Evolutionary conservation across 2,113 vertebrate genomes (phyloP).

Genomic region (Burhinus bistriatus): DNA sequence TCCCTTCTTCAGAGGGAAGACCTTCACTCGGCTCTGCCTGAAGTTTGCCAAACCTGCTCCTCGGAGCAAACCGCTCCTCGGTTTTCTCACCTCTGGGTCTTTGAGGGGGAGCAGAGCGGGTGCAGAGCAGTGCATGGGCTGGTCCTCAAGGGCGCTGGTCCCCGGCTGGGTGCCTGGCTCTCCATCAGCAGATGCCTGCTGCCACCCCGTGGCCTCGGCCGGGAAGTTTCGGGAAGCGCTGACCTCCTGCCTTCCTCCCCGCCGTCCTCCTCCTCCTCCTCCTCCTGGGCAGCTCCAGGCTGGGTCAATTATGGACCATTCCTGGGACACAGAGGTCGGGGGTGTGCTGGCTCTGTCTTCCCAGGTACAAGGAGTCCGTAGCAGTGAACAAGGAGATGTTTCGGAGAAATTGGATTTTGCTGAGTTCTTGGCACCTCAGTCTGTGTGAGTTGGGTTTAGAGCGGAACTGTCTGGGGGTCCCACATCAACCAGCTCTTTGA

Average conservation of each 20-base stretch:
- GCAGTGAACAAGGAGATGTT: background rate
- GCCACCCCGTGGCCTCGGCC: conserved; percentile 1
- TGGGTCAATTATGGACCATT: rapidly evolving
- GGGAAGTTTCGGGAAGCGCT: background rate
- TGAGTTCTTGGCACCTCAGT: rapidly evolving
- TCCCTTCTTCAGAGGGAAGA: too few species aligned
- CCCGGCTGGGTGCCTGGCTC: background rate
- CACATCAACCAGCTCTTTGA: background rate
- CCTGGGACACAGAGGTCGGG: rapidly evolving
- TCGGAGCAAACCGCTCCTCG: background rate
- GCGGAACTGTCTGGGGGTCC: background rate
- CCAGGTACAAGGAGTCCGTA: rapidly evolving
- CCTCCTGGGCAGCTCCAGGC: background rate
- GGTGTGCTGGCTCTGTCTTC: background rate
- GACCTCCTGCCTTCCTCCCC: background rate
- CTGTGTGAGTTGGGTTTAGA: background rate
- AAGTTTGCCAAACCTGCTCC: rapidly evolving
- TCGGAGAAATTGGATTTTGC: rapidly evolving
- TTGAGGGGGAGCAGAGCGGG: background rate
- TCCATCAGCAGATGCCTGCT: conserved; percentile 22
- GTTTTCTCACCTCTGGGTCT: background rate
- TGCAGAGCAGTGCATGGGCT: background rate
- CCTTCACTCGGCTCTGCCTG: rapidly evolving
- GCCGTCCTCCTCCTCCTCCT: background rate
- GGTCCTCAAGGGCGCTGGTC: background rate